Percentiles rank a stretch among this genome's conserved stretches.
Conservation (phyloP, 2,113 vertebrate species). For the Cyphomyrus plagiostoma region DNA sequence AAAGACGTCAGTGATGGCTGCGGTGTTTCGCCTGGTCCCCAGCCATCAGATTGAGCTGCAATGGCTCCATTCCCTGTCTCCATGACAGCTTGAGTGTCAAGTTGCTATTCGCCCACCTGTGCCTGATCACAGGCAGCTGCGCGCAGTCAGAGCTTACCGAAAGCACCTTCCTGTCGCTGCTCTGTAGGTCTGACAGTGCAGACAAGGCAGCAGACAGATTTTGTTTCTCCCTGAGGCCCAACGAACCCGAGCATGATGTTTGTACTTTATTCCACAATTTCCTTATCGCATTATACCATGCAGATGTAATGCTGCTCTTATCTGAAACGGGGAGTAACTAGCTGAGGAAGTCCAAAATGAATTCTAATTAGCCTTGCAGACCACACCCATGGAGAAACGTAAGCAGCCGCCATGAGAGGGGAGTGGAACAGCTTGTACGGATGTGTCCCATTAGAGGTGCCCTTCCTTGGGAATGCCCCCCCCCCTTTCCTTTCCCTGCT, state of each 20-base stretch:
- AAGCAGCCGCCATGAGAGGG: not conserved
- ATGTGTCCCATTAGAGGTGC: constrained; percentile 2
- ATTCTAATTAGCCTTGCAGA: not conserved
- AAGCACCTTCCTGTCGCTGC: not conserved
- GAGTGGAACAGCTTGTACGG: not conserved
- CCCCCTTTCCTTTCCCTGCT: not conserved
- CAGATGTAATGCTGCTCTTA: constrained; percentile 9
- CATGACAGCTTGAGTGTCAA: not conserved
- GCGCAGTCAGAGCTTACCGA: not conserved
- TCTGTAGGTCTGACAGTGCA: not conserved
- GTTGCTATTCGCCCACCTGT: not conserved
- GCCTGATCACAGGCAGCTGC: not conserved
- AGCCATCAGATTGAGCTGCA: not conserved
- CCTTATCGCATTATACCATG: not conserved
- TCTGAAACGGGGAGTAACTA: not conserved
- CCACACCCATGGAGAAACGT: not conserved
- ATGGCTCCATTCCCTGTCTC: not conserved
- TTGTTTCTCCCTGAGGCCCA: not conserved
- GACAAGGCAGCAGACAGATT: not conserved
- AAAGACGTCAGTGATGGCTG: not conserved
- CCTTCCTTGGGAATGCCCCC: not conserved
- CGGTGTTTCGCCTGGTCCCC: not conserved
- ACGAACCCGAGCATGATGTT: not conserved
- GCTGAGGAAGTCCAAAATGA: constrained; percentile 6
- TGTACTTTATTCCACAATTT: constrained; percentile 7